Conservation (phyloP, 2,888 invertebrate species). For the Leucania comma region DNA sequence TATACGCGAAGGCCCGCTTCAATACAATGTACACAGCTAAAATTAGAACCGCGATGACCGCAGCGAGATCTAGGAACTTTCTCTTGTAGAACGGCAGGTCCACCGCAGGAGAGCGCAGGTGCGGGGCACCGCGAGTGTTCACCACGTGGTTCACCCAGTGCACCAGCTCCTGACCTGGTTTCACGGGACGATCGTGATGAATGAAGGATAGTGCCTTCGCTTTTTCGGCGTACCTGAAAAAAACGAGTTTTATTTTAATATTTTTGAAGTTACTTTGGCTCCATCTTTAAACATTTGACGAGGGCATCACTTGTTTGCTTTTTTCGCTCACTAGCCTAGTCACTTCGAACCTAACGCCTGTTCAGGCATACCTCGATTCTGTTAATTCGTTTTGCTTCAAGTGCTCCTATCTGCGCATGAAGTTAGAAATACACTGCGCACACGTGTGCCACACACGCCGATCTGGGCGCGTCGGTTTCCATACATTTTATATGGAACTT, state of each 20-base stretch:
- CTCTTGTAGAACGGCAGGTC: constrained; percentile 65
- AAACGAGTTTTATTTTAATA: neutral
- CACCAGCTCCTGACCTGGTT: constrained; percentile 89
- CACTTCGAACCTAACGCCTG: too few relatives aligned
- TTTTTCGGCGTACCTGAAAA: constrained; percentile 62
- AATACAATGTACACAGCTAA: constrained; percentile 12
- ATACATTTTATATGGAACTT: too few relatives aligned
- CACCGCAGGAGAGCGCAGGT: constrained; percentile 74
- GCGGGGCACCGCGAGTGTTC: constrained; percentile 87
- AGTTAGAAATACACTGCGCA: too few relatives aligned
- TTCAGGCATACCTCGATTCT: too few relatives aligned
- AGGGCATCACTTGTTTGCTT: too few relatives aligned
- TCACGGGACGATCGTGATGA: constrained; percentile 82
- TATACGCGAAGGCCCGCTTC: constrained; percentile 4
- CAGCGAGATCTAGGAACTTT: constrained; percentile 70
- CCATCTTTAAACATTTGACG: too few relatives aligned
- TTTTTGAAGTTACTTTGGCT: too few relatives aligned
- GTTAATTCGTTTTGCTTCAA: too few relatives aligned
- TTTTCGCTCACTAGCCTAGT: too few relatives aligned
- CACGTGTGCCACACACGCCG: too few relatives aligned
- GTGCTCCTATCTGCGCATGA: neutral
- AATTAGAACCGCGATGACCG: constrained; percentile 15
- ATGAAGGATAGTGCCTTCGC: constrained; percentile 62
- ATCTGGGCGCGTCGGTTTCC: too few relatives aligned
- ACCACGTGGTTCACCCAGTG: constrained; percentile 92